Base-by-base conservation (phyloP, 2,888 invertebrate genomes). In the Drosophila picticornis region DNA sequence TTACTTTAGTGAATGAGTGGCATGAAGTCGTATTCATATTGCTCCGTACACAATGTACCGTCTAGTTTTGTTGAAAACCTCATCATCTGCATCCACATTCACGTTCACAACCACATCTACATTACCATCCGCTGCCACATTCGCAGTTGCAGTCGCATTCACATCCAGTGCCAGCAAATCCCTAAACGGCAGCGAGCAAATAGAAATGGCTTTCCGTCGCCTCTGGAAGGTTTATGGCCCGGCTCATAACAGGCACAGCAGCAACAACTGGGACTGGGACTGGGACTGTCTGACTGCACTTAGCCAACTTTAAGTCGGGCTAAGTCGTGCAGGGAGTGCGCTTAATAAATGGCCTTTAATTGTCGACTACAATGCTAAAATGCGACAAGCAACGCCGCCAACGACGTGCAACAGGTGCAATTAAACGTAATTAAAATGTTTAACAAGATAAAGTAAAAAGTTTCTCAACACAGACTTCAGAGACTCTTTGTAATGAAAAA, bases 181-280 rank as follows among this genome's bases (percentile, higher is more conserved):
- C 87, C 87, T 67, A 34, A 74, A 72, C 79, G 64, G 57, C 68
- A 79, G 68, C 73, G 61, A 63, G 78, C 67, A 84, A 79, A 78
- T 69, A 72, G 62, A 79, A 88, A 78, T 75, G 67, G 76, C 67
- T 84, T 85, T 85, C 76, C 73, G 73, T 38, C 80, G 75, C 68
- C 78, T 70, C 73, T 68, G 68, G 56, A 67, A 79, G 85, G 66
- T 81, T 79, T 75, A 79, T 77, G 67, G 62, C 68, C 50, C 22
- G 53, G 32, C 59, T 62, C 50, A 71, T 57, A 72, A 66, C 62
- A 50, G 62, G 53, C 52, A 29, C 43, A 51, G 34, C 64, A 27
- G 29, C 31, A 22, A 55, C 63, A 22, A 27, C 51, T 50, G 67
- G 58, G 51, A 34, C 52, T 46, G 66, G 57, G 51, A 34, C 51